phyloP scores from a whole-genome alignment of 1,140 invertebrate genomes.

The Onthophagus taurus region DNA sequence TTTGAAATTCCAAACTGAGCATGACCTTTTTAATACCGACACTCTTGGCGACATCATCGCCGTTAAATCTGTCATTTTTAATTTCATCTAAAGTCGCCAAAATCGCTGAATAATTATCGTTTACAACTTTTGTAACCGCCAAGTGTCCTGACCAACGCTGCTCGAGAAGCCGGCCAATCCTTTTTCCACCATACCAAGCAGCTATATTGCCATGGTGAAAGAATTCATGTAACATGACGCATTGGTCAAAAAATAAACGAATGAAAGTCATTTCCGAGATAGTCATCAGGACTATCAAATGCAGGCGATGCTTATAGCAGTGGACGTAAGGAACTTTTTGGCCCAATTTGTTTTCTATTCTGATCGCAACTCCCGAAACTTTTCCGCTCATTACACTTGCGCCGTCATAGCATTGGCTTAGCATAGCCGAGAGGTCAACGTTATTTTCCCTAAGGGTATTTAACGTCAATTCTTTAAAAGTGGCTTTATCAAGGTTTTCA shows the following conservation, averaged over 20 bases:
- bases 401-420: too few relatives aligned
- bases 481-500: too few relatives aligned
- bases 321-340: constrained; percentile 10
- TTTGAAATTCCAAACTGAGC: constrained; percentile 1
- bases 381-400: too few relatives aligned
- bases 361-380: too few relatives aligned
- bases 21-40: constrained; percentile 1
- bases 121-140: constrained; percentile 6
- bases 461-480: too few relatives aligned
- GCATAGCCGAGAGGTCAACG: too few relatives aligned
- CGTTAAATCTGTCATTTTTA: constrained; percentile 7
- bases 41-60: constrained; percentile 4
- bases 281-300: constrained; percentile 6
- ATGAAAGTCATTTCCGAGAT: constrained; percentile 5
- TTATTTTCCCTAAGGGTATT: too few relatives aligned
- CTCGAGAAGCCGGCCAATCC: constrained; percentile 3
- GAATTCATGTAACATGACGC: constrained; percentile 10
- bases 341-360: too few relatives aligned
- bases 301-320: constrained; percentile 5
- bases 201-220: constrained; percentile 11
- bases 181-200: constrained; percentile 11
- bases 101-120: constrained; percentile 12
- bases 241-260: constrained; percentile 3
- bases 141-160: constrained; percentile 9
- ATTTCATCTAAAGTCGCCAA: constrained; percentile 8